phyloP scores from a whole-genome alignment of 2,113 vertebrate genomes.

The Polypterus senegalus region DNA sequence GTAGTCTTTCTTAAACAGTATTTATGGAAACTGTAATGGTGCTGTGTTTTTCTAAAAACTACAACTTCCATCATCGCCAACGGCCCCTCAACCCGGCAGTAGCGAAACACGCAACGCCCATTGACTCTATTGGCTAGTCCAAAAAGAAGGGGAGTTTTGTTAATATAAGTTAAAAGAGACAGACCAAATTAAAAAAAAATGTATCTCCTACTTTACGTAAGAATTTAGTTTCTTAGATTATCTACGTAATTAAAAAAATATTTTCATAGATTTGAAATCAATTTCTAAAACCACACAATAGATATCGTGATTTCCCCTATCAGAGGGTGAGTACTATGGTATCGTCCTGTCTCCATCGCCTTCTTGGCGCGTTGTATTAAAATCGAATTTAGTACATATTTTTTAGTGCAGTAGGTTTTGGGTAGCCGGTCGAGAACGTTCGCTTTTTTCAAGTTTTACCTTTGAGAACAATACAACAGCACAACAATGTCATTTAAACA shows the following conservation, averaged over 20 bases:
- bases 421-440: background rate
- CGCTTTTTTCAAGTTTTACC: too few relatives aligned
- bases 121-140: background rate
- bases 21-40: background rate
- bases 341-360: constrained; percentile 1
- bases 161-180: background rate
- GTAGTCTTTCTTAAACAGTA: background rate
- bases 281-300: background rate
- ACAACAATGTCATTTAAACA: constrained; percentile 10
- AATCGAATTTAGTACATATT: constrained; percentile 1
- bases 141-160: background rate
- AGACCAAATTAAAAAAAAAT: background rate
- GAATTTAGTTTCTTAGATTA: background rate
- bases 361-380: constrained; percentile 18
- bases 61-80: background rate
- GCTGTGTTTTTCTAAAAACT: background rate
- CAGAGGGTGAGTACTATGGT: background rate
- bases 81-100: background rate
- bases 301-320: background rate
- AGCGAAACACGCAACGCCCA: background rate
- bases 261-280: background rate
- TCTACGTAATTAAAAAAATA: background rate
- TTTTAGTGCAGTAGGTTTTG: too few relatives aligned
- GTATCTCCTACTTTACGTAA: background rate
- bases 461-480: background rate